phyloP scores from a whole-genome alignment of 1,140 invertebrate genomes.

The Caenorhabditis remanei region DNA sequence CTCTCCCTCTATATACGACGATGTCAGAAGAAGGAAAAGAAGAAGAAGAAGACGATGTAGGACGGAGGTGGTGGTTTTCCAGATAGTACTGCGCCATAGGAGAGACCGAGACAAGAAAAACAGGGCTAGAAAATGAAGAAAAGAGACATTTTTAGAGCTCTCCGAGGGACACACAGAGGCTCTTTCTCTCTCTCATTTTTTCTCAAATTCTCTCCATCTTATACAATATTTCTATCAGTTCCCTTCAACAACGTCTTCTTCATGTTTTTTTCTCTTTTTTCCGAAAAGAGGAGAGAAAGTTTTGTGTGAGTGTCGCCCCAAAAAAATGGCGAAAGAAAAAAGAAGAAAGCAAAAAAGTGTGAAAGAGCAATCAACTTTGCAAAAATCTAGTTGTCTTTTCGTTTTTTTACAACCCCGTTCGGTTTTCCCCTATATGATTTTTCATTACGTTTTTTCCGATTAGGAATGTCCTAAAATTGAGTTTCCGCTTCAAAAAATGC shows the following conservation, averaged over 20 bases:
- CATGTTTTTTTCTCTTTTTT: not conserved
- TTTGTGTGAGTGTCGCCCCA: not conserved
- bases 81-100: not conserved
- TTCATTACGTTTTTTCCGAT: too few relatives aligned
- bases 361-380: not conserved
- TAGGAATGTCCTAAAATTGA: too few relatives aligned
- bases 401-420: not conserved
- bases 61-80: not conserved
- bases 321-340: not conserved
- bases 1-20: constrained; percentile 6
- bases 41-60: not conserved
- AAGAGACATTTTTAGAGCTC: constrained; percentile 36
- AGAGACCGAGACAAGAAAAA: not conserved
- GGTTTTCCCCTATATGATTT: too few relatives aligned
- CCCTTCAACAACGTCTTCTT: constrained; percentile 23
- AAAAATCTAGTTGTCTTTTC: constrained; percentile 12
- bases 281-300: constrained; percentile 18
- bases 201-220: not conserved
- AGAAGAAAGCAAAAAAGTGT: constrained; percentile 14
- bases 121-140: not conserved
- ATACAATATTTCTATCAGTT: not conserved
- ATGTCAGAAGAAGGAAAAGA: constrained; percentile 27
- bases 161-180: not conserved
- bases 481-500: too few relatives aligned
- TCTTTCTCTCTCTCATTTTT: not conserved